Percentiles rank a stretch among this genome's conserved stretches.
Evolutionary conservation across 2,888 invertebrate genomes (phyloP).

Genomic region (Drosophila affinis): DNA sequence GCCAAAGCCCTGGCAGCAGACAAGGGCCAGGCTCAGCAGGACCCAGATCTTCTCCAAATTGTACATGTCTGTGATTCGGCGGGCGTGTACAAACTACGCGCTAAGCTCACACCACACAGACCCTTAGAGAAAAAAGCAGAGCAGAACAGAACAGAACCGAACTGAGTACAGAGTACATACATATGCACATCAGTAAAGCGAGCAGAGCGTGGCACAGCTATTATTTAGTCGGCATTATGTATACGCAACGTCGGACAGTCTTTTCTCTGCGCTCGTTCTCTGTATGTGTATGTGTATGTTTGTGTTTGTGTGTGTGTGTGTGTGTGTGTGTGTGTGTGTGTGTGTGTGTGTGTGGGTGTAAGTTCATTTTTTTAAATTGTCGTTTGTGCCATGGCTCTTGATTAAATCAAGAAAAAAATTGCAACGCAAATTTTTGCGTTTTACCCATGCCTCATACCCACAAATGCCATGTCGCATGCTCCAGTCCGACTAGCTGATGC

Average conservation of each 20-base stretch:
- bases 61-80: slow-evolving; percentile 53
- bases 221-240: slow-evolving; percentile 56
- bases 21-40: slow-evolving; percentile 51
- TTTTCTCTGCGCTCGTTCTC: slow-evolving; percentile 1
- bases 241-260: slow-evolving; percentile 61
- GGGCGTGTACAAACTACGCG: slow-evolving; percentile 70
- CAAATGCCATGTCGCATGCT: slow-evolving; percentile 5
- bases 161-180: not conserved
- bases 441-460: slow-evolving; percentile 37
- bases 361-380: slow-evolving; percentile 57
- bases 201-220: not conserved
- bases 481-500: slow-evolving; percentile 21
- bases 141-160: not conserved
- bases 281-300: not conserved
- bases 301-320: slow-evolving; percentile 5
- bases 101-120: slow-evolving; percentile 64
- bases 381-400: slow-evolving; percentile 62
- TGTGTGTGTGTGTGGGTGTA: slow-evolving; percentile 16
- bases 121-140: not conserved
- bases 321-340: not conserved
- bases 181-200: not conserved
- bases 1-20: slow-evolving; percentile 69
- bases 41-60: slow-evolving; percentile 48
- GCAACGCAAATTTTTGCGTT: slow-evolving; percentile 67
- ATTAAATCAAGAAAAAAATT: slow-evolving; percentile 73